Conservation (phyloP, 2,113 vertebrate species). For the Pygoscelis adeliae region DNA sequence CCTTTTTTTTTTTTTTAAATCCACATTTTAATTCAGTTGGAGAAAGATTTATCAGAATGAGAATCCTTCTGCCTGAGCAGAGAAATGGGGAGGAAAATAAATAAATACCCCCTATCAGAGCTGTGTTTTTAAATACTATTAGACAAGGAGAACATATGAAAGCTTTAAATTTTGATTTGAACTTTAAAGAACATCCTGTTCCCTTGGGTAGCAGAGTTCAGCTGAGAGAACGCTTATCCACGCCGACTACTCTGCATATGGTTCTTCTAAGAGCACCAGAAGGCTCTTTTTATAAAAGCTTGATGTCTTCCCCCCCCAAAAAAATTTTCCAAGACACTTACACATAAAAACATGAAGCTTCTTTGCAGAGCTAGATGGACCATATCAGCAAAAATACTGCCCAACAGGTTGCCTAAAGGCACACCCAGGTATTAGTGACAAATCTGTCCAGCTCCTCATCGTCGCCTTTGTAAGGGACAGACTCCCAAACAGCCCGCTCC, state of each 20-base stretch:
- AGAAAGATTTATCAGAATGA: not conserved
- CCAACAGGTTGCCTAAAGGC: not conserved
- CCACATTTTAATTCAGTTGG: not conserved
- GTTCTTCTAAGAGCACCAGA: not conserved
- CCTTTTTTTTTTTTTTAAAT: not conserved
- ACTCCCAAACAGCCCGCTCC: not conserved
- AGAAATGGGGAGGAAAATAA: not conserved
- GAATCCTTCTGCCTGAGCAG: not conserved
- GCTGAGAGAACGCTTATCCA: not conserved
- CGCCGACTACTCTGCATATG: not conserved
- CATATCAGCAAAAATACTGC: not conserved
- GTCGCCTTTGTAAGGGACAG: fast-evolving
- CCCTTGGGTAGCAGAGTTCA: not conserved
- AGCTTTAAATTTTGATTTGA: not conserved
- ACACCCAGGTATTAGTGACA: fast-evolving
- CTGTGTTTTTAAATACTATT: not conserved
- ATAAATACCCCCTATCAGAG: not conserved
- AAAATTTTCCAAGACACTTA: not conserved
- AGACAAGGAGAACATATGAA: not conserved
- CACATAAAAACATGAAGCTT: not conserved
- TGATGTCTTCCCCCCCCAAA: too few species aligned
- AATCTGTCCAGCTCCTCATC: not conserved
- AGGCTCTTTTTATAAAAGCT: not conserved
- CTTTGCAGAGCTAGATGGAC: not conserved
- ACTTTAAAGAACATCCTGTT: not conserved